A percentile compares a stretch with the other conserved stretches of the same genome.
Conservation (phyloP, 2,888 invertebrate genomes). For the Exocentrus adspersus region DNA sequence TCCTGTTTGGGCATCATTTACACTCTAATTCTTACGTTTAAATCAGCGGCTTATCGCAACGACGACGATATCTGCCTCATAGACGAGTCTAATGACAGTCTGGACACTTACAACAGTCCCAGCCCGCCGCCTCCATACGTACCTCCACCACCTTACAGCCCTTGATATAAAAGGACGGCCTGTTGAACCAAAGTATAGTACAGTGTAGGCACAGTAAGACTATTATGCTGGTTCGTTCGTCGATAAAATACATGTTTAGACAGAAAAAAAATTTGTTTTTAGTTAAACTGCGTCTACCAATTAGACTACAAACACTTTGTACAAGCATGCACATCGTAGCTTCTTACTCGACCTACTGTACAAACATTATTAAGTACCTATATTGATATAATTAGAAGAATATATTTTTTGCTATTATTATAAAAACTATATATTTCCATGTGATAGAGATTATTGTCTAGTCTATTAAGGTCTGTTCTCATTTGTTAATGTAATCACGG, state of each 20-base stretch:
- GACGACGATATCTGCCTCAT: conserved; percentile 67
- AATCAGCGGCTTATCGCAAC: conserved; percentile 65
- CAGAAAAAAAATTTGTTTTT: too few relatives aligned
- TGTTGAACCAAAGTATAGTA: conserved; percentile 15
- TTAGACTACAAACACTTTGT: too few relatives aligned
- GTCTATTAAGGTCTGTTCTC: conserved; percentile 31
- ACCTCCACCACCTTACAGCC: conserved; percentile 70
- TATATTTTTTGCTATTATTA: conserved; percentile 42
- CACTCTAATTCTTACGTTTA: conserved; percentile 71
- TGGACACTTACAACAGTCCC: conserved; percentile 70
- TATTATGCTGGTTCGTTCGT: too few relatives aligned
- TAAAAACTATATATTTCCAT: conserved; percentile 32
- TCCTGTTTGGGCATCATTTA: conserved; percentile 76
- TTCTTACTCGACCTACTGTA: not conserved
- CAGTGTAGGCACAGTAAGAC: not conserved
- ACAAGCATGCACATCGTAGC: too few relatives aligned
- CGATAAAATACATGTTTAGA: too few relatives aligned
- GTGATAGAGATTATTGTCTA: conserved; percentile 38
- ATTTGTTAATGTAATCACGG: not conserved
- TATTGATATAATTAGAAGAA: conserved; percentile 23
- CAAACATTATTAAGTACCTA: too few relatives aligned
- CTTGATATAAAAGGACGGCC: conserved; percentile 54
- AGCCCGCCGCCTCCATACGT: conserved; percentile 67
- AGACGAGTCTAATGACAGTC: conserved; percentile 70
- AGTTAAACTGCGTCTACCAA: too few relatives aligned